Evolutionary conservation across 2,888 invertebrate genomes (phyloP).

Genomic region (Apodemia zela): DNA sequence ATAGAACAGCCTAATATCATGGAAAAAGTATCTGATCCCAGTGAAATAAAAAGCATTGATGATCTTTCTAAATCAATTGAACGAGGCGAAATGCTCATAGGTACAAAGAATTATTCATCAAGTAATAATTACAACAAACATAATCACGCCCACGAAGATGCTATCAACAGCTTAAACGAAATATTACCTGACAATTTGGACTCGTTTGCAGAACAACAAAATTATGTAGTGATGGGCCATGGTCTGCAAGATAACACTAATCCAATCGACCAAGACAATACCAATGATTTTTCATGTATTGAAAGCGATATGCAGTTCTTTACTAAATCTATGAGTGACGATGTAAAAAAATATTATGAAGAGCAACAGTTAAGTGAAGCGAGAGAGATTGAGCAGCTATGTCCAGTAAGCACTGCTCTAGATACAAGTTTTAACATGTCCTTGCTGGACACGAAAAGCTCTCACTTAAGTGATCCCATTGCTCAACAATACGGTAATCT

Average conservation of each 20-base stretch:
- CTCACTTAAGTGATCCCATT: constrained; percentile 55
- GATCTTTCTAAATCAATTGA: constrained; percentile 73
- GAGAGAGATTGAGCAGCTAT: constrained; percentile 61
- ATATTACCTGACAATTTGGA: constrained; percentile 69
- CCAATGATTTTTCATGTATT: constrained; percentile 67
- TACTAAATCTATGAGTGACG: constrained; percentile 72
- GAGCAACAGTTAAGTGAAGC: constrained; percentile 63
- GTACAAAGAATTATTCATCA: constrained; percentile 50
- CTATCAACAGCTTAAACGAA: constrained; percentile 62
- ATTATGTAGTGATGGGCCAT: constrained; percentile 61
- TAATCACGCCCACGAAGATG: constrained; percentile 52
- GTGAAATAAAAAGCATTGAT: constrained; percentile 74
- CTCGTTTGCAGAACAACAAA: constrained; percentile 65
- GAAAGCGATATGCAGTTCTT: constrained; percentile 74
- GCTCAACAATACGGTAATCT: constrained; percentile 55
- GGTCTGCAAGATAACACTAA: constrained; percentile 53
- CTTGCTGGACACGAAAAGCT: constrained; percentile 57
- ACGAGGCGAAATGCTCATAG: constrained; percentile 64
- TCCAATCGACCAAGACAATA: constrained; percentile 52
- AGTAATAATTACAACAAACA: constrained; percentile 52
- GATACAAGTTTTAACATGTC: constrained; percentile 68
- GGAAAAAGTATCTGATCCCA: constrained; percentile 70
- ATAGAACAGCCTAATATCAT: constrained; percentile 77
- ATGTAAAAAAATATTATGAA: constrained; percentile 71
- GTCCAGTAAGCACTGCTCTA: constrained; percentile 59